Base-by-base conservation (phyloP, 2,888 invertebrate genomes). In the Leuctra nigra region DNA sequence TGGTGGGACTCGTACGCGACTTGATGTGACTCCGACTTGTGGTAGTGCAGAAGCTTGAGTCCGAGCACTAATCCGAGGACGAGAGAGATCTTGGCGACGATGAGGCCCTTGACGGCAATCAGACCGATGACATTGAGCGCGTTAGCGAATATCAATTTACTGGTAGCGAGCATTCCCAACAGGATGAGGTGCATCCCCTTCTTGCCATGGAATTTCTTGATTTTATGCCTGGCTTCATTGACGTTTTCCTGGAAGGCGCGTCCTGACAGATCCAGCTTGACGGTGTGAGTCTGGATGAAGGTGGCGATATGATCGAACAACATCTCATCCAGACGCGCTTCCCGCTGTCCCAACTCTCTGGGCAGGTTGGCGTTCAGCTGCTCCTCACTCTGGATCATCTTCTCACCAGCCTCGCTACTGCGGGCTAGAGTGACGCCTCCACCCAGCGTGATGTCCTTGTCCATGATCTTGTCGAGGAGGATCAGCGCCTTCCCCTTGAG, bases 401-500 rank as follows among this genome's bases (percentile, higher is more conserved):
- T 44, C 46, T 25, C 24, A 1, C 46, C 20, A 16, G 39, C n/a
- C 25, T 25, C 50, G n/a, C 50, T 18, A 22, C 33, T 41, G 18
- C 50, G 41, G 14, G 38, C 35, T 11, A 58, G 44, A 2, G 53
- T 44, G 20, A 57, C 39, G n/a, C 58, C 58, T n/a, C 38, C 52
- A 24, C 35, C 50, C 9, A 58, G 14, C 7, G 54, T 44, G 35
- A 58, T 54, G 36, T 38, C 52, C 50, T 23, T 29, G 29, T 29
- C 38, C 25, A 44, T 23, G 7, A 39, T 55, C 14, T 55, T 39
- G 22, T 54, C 54, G 22, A 58, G 16, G 7, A 58, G 25, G 2
- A 54, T 39, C 55, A 82, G 69, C 38, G 81, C 81, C 65, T 81
- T 82, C 63, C 79, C 77, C 68, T 82, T 82, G 54, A 82, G 72